Evolutionary conservation across 2,888 invertebrate genomes (phyloP).

Genomic region (Drosophila fungiperda): DNA sequence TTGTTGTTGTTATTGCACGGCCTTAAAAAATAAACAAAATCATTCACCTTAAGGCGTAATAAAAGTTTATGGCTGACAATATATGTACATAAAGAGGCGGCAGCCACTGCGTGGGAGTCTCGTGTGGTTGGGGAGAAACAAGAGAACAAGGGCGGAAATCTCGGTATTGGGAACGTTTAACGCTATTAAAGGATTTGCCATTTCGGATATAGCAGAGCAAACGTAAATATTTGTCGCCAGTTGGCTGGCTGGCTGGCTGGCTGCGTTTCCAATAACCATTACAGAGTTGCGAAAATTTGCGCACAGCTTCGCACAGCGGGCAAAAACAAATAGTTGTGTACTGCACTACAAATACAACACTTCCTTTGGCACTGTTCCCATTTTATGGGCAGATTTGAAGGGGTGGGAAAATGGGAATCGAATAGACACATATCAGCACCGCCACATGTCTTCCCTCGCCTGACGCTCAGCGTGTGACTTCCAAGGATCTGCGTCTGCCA

Average conservation of each 20-base stretch:
- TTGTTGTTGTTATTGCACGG: conserved; percentile 43
- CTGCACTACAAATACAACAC: conserved; percentile 71
- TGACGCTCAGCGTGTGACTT: conserved; percentile 64
- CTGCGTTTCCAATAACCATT: conserved; percentile 76
- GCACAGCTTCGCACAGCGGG: conserved; percentile 71
- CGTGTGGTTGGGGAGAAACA: conserved; percentile 39
- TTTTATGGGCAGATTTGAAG: conserved; percentile 29
- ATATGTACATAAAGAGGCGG: conserved; percentile 50
- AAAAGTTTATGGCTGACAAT: conserved; percentile 81
- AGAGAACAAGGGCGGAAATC: conserved; percentile 41
- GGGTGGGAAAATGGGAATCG: conserved; percentile 12
- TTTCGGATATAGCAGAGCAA: conserved; percentile 25
- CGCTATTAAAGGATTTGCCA: conserved; percentile 60
- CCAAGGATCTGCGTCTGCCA: conserved; percentile 40
- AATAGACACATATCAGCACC: conserved; percentile 55
- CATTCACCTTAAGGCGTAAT: conserved; percentile 82
- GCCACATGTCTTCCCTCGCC: conserved; percentile 13
- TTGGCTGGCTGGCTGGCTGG: conserved; percentile 43
- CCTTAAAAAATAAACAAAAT: conserved; percentile 80
- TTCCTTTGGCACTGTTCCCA: conserved; percentile 55
- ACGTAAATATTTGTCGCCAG: conserved; percentile 70
- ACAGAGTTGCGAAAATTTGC: conserved; percentile 70
- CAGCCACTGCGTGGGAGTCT: conserved; percentile 21
- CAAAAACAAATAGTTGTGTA: conserved; percentile 74
- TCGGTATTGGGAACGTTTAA: conserved; percentile 49